Base-by-base conservation (phyloP, 2,797 vertebrate genomes). In the Epinephelus malabaricus region DNA sequence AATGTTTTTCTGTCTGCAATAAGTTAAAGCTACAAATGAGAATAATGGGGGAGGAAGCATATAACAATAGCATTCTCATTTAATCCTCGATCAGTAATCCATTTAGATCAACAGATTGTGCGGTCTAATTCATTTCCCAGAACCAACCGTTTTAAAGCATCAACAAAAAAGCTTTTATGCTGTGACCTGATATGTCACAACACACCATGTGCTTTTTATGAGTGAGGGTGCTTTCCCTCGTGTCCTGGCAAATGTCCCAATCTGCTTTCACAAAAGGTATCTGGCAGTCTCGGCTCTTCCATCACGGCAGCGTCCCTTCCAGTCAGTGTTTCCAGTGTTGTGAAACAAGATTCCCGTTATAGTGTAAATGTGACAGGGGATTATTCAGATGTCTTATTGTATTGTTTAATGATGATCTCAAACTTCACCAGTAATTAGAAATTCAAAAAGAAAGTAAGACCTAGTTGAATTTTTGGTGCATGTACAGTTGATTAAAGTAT, bases 81-180 rank as follows among this genome's bases (percentile, higher is more conserved):
- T 87, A 88, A 88, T 86, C 84, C 80, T 76, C 78, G 58, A 69
- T 76, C 50, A 77, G 69, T 76, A 77, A 83, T 79, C 77, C 71
- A 84, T 87, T 92, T 85, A 87, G 92, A 90, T 86, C 66, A 89
- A 87, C 84, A 90, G 83, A 92, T 87, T 91, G 88, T 82, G 71
- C 65, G 8, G 14, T 58, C 14, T 85, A 77, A 85, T 84, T 89
- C 66, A 66, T 83, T 94, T 92, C 86, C 81, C 64, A 81, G 67
- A 91, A 91, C 75, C 63, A 85, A 68, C 70, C 4, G 7, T 69
- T 90, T 81, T 76, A 85, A 82, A 89, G 85, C 81, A 76, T 88
- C 71, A 85, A 85, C 85, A 82, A 88, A 85, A 90, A 88, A 83
- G 80, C 86, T 90, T 91, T 88, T 76, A 84, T 69, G 61, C 61